Base-by-base conservation (phyloP, 2,888 invertebrate genomes). In the Eurytoma californica region DNA sequence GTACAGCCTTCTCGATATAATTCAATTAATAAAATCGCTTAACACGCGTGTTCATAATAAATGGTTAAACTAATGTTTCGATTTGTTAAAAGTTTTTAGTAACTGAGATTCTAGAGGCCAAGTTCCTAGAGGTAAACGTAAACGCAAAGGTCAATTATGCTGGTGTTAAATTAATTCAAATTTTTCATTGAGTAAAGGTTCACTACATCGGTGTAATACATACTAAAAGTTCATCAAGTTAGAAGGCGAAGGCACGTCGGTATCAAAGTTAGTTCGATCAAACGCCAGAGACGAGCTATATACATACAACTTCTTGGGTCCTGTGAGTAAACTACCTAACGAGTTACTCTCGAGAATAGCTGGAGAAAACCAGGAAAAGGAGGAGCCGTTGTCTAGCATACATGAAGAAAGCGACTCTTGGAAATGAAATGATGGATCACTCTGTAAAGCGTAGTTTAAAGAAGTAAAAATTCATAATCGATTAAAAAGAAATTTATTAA, bases 261-360 rank as follows among this genome's bases (percentile, higher is more conserved):
- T 72, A 72, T 80, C 60, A 80, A 68, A 72, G 60, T 76, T 76
- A 53, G 53, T 57, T 75, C 75, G 58, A 79, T 74, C 57, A 65
- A 53, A 47, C 14, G 51, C 66, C 30, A 39, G 61, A 39, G 61
- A 39, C 39, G 18, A 9, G 13, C 18, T 18, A 39, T 53, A 53
- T 53, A 53, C 53, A 53, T 53, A 18, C 39, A 63, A 18, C 28
- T 24, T 49, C 53, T 20, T 67, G 16, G 39, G 18, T 49, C 53
- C 55, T 53, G 55, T 55, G 68, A 53, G 55, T 55, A 55, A n/a
- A 24, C 68, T 55, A 30, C 55, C 47, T 68, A 68, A 68, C 55
- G 68, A 68, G 28, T 68, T 68, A 55, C 53, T 16, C 28, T 30
- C 55, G 13, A 68, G 68, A 14, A 24, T 68, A 68, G 55, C 55